Conservation (phyloP, 2,113 vertebrate genomes). For the Xenopus laevis region DNA sequence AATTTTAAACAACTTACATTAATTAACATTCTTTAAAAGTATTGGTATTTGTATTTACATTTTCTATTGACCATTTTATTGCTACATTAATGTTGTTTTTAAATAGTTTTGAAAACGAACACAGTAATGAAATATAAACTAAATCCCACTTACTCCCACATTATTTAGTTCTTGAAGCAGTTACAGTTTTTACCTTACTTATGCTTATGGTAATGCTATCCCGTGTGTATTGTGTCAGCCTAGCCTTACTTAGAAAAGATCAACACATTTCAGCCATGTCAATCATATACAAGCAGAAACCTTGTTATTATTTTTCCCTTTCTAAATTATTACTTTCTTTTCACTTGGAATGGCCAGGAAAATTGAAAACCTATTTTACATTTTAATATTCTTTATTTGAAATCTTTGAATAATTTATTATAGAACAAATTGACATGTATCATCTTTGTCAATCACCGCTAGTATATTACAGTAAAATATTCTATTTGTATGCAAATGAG, state of each 20-base stretch:
- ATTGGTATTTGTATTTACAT: no score
- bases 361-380: slow-evolving; percentile 61
- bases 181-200: slow-evolving; percentile 50
- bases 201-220: slow-evolving; percentile 34
- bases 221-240: slow-evolving; percentile 48
- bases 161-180: slow-evolving; percentile 31
- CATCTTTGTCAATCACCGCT: slow-evolving; percentile 62
- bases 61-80: no score
- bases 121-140: no score
- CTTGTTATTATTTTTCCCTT: slow-evolving; percentile 56
- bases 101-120: no score
- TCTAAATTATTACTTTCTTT: slow-evolving; percentile 59
- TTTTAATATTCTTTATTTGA: slow-evolving; percentile 56
- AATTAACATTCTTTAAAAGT: no score
- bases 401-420: slow-evolving; percentile 61
- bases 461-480: slow-evolving; percentile 55
- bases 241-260: slow-evolving; percentile 50
- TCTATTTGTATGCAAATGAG: slow-evolving; percentile 67
- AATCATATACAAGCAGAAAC: slow-evolving; percentile 52
- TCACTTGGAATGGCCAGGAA: slow-evolving; percentile 60
- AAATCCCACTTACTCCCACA: slow-evolving; percentile 45
- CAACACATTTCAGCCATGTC: slow-evolving; percentile 56
- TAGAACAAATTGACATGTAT: slow-evolving; percentile 53
- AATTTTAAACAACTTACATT: no score
- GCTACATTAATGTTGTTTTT: no score